Base-by-base conservation (phyloP, 2,113 vertebrate species). In the Saguinus midas region DNA sequence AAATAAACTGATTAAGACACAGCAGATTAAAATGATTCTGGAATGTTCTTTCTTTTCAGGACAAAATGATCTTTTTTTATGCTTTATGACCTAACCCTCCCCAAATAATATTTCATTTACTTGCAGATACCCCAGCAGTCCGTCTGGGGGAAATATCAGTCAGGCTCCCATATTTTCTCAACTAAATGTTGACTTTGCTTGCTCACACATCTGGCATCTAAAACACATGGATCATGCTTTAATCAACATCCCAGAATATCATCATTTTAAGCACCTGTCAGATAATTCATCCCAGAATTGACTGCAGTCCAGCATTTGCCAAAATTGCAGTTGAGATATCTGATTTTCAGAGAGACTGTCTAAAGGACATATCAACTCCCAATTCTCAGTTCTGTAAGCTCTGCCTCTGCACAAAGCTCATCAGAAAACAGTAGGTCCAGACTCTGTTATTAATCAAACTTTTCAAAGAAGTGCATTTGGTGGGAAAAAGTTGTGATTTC, bases 261-360 rank as follows among this genome's bases (percentile, higher is more conserved):
- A 72, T 72, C 68, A 23, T 55, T 66, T 61, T 16, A 57, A 93
- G 40, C 90, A 96, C 97, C 97, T 96, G 95, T 95, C 64, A 35
- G 92, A 95, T 35, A 94, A 75, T 64, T 57, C 64, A 45, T 95
- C 94, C 96, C 95, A 97, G 89, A 93, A 93, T 12, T 97, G 97
- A 97, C 80, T 96, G 82, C 48, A 93, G 50, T 32, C 83, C 68
- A 29, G 45, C 32, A 21, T 76, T 81, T 87, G 91, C 91, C 97
- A 94, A 81, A 95, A 93, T 37, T 13, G 20, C 10, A 50, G 70
- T 55, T 0, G 32, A 90, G 91, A 87, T 79, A 57, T 91, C 79
- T 89, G 82, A 96, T 76, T 93, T 90, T 89, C 80, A 91, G 79
- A 91, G 43, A 81, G 35, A 45, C 1, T 0, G 0, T 87, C 73